A percentile compares a stretch with the other conserved stretches of the same genome.
phyloP scores from a whole-genome alignment of 2,888 invertebrate species.

The Gymnocheta viridis region DNA sequence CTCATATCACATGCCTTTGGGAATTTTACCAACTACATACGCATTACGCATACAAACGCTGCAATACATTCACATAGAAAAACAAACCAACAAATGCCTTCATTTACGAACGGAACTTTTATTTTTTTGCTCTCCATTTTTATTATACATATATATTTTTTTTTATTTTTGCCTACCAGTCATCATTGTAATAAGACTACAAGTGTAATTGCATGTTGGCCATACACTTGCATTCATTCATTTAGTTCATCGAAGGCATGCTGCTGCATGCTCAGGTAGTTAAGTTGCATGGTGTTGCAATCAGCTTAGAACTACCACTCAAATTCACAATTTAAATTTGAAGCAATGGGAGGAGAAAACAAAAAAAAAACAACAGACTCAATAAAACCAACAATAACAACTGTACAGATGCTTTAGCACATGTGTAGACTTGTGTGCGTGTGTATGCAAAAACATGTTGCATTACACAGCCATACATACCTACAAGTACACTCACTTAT shows the following conservation, averaged over 20 bases:
- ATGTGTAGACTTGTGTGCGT: not conserved
- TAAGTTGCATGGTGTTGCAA: slow-evolving; percentile 57
- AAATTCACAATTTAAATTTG: slow-evolving; percentile 60
- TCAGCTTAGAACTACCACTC: slow-evolving; percentile 57
- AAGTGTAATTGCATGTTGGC: slow-evolving; percentile 19
- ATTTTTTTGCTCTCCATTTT: not conserved
- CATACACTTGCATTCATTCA: slow-evolving; percentile 42
- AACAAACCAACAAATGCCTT: slow-evolving; percentile 6
- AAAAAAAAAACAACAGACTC: not conserved
- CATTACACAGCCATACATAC: not conserved
- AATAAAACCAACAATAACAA: slow-evolving; percentile 47
- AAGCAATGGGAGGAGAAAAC: not conserved
- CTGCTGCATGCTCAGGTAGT: slow-evolving; percentile 52
- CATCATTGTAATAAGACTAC: slow-evolving; percentile 43
- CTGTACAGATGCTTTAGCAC: slow-evolving; percentile 9
- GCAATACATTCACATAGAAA: not conserved
- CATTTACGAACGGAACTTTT: slow-evolving; percentile 2
- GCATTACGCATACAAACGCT: slow-evolving; percentile 44
- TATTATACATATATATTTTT: not conserved
- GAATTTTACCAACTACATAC: slow-evolving; percentile 25
- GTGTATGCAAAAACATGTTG: not conserved
- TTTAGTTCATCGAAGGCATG: slow-evolving; percentile 36
- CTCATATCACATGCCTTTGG: slow-evolving; percentile 32
- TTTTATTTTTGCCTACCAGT: slow-evolving; percentile 16
- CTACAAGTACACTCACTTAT: slow-evolving; percentile 37